Conservation (phyloP, 2,113 vertebrate genomes). For the Menura novaehollandiae region DNA sequence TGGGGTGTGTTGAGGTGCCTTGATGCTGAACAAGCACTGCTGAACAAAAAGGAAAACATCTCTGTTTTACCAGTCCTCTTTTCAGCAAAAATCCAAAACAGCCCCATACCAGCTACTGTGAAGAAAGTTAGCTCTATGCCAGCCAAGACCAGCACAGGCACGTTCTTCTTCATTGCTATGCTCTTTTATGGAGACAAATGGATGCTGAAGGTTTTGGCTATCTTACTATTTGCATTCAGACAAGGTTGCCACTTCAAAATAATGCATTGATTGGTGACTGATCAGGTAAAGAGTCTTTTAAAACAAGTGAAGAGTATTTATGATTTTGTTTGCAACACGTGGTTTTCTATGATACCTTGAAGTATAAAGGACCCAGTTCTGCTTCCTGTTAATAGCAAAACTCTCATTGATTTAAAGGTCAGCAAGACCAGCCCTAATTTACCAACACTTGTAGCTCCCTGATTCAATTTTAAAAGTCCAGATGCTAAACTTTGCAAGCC, state of each 20-base stretch:
- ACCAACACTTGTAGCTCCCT: not conserved
- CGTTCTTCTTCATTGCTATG: not conserved
- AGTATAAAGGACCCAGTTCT: not conserved
- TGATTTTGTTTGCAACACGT: not conserved
- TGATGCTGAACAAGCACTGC: not conserved
- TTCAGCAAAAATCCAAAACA: not conserved
- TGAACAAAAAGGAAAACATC: not conserved
- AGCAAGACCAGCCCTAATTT: not conserved
- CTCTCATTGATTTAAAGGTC: not conserved
- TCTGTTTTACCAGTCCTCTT: not conserved
- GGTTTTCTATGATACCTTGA: not conserved
- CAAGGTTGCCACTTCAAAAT: not conserved
- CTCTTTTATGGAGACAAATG: not conserved
- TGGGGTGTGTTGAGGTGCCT: not conserved
- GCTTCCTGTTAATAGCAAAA: not conserved
- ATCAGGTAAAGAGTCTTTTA: not conserved
- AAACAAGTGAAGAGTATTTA: not conserved
- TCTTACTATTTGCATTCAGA: not conserved
- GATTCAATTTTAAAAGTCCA: slow-evolving; percentile 21
- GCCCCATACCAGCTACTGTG: accelerated
- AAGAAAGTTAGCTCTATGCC: not conserved
- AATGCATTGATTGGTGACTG: not conserved
- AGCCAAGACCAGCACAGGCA: not conserved
- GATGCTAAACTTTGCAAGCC: not conserved
- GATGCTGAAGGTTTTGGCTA: not conserved